A percentile compares a stretch with the other conserved stretches of the same genome.
Conservation (phyloP, 2,113 vertebrate genomes). For the Lutjanus erythropterus region DNA sequence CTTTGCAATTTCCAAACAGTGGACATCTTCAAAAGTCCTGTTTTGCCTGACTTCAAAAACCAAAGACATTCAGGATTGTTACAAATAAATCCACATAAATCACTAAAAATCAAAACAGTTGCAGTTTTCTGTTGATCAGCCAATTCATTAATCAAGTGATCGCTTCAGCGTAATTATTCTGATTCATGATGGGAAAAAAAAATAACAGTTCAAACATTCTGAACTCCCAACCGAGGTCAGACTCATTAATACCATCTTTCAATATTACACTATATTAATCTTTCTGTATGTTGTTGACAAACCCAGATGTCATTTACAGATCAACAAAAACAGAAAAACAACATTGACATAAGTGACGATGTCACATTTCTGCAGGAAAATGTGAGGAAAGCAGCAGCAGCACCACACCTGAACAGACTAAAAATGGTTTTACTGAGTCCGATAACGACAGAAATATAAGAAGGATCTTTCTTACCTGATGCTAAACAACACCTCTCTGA, state of each 20-base stretch:
- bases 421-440: not conserved
- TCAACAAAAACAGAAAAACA: not conserved
- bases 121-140: not conserved
- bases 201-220: not conserved
- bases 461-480: slow-evolving; percentile 36
- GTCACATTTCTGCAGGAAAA: slow-evolving; percentile 12
- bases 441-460: not conserved
- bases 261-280: not conserved
- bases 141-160: too few species aligned
- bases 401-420: not conserved
- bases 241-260: not conserved
- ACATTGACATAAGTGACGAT: not conserved
- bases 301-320: not conserved
- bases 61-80: too few species aligned
- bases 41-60: too few species aligned
- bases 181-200: too few species aligned
- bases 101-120: too few species aligned
- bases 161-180: too few species aligned
- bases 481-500: not conserved
- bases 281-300: not conserved
- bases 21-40: too few species aligned
- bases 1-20: too few species aligned
- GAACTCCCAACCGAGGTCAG: not conserved
- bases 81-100: too few species aligned
- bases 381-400: not conserved